Conservation (phyloP, 2,888 invertebrate species). For the Acrobasis suavella region DNA sequence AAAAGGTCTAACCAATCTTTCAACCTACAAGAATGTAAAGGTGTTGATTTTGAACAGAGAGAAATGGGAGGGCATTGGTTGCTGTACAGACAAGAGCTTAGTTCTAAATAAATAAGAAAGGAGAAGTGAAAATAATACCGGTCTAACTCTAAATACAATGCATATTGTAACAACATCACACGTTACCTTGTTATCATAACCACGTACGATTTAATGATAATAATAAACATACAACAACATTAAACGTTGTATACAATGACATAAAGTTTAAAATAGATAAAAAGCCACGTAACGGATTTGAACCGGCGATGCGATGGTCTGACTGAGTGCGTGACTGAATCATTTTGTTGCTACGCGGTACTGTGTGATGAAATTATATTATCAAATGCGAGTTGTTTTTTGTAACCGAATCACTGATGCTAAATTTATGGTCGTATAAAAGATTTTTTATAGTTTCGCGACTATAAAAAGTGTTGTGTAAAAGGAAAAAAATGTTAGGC, state of each 20-base stretch:
- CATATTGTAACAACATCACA: conserved; percentile 5
- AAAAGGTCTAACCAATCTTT: too few relatives aligned
- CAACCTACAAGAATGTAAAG: too few relatives aligned
- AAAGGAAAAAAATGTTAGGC: not conserved
- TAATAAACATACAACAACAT: not conserved
- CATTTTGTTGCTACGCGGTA: conserved; percentile 14
- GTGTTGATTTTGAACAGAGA: too few relatives aligned
- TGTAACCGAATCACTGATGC: not conserved
- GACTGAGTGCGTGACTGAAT: not conserved
- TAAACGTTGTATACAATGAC: not conserved
- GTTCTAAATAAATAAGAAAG: too few relatives aligned
- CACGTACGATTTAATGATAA: conserved; percentile 10
- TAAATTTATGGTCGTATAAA: not conserved
- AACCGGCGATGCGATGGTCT: not conserved
- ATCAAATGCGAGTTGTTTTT: not conserved
- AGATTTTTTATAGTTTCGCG: not conserved
- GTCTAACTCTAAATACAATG: not conserved
- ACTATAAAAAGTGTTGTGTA: conserved; percentile 1
- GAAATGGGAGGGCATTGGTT: too few relatives aligned
- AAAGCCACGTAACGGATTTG: conserved; percentile 13
- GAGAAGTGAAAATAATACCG: not conserved
- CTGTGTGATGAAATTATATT: not conserved
- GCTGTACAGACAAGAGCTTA: too few relatives aligned
- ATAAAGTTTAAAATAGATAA: conserved; percentile 3
- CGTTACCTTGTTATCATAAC: conserved; percentile 9